phyloP scores from a whole-genome alignment of 23 tunicate genomes.

The Trididemnum nubilum region DNA sequence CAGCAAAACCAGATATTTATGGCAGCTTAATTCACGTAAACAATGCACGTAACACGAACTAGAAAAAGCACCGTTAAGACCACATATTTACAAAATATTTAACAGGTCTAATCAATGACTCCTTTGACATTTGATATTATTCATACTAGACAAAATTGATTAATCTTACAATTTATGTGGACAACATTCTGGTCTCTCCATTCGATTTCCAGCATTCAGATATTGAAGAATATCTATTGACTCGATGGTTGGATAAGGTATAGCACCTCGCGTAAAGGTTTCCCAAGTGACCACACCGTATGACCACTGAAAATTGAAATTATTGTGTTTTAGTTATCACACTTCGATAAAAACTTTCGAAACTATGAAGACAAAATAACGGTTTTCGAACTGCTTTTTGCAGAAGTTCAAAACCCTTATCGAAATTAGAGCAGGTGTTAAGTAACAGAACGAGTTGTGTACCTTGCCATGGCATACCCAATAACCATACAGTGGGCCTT shows the following conservation, averaged over 20 bases:
- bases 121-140: not conserved
- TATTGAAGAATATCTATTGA: constrained; percentile 76
- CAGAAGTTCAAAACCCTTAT: no score
- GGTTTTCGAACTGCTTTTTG: not conserved
- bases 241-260: constrained; percentile 93
- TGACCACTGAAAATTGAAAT: constrained; percentile 74
- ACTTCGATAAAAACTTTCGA: no score
- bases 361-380: not conserved
- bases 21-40: no score
- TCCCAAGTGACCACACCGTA: constrained; percentile 93
- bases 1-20: no score
- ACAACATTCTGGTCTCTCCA: constrained; percentile 90
- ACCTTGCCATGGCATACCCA: no score
- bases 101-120: not conserved
- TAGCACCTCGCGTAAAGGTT: constrained; percentile 85
- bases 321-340: no score
- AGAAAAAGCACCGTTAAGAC: no score
- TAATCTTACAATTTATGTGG: constrained; percentile 83
- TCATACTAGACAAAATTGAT: not conserved
- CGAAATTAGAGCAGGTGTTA: no score
- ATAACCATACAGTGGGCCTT: no score
- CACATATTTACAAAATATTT: no score
- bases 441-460: no score
- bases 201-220: constrained; percentile 76
- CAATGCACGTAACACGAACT: no score